phyloP scores from a whole-genome alignment of 2,113 vertebrate species.

The Rhineura floridana region DNA sequence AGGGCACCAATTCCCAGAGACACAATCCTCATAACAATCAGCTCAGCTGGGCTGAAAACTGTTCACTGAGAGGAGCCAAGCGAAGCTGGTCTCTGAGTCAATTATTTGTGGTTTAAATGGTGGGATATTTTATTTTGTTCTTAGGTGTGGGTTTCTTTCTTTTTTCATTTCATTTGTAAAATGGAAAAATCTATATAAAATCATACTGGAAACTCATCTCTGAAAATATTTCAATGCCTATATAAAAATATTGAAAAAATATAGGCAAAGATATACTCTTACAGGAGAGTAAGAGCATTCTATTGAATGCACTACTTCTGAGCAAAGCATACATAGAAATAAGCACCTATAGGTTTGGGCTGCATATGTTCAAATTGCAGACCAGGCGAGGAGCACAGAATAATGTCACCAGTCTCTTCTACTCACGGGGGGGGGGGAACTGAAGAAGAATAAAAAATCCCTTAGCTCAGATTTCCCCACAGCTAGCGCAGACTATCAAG shows the following conservation, averaged over 20 bases:
- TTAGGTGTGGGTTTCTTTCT: not conserved
- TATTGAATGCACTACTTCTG: not conserved
- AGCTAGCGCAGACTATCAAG: no score
- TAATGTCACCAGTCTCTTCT: not conserved
- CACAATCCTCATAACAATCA: no score
- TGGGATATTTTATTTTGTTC: not conserved
- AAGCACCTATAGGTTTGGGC: not conserved
- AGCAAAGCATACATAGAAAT: not conserved
- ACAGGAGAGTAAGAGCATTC: not conserved
- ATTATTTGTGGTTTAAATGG: not conserved
- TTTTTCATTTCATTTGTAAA: no score
- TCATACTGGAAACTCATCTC: not conserved
- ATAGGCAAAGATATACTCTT: no score
- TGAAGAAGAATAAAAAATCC: no score
- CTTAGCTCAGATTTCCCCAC: not conserved
- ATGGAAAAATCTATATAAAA: not conserved
- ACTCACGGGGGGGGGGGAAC: not conserved
- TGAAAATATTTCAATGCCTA: no score
- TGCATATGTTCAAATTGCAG: not conserved
- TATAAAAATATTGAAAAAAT: no score
- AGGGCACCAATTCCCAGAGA: no score
- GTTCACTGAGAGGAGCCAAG: no score
- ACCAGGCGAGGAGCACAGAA: not conserved
- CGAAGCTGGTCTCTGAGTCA: no score
- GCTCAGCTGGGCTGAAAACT: no score